Conservation (phyloP, 2,797 vertebrate species). For the Euthynnus affinis region DNA sequence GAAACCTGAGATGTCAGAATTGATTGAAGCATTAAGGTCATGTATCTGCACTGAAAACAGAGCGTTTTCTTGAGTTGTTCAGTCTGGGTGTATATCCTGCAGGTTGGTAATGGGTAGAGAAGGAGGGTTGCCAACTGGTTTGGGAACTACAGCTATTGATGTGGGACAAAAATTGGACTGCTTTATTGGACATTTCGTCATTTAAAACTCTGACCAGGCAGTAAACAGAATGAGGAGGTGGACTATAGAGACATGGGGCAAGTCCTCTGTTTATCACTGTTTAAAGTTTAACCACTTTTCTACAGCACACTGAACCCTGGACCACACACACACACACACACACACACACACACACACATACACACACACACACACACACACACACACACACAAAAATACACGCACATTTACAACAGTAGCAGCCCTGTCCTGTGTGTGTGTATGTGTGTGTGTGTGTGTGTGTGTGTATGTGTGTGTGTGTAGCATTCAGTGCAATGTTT, state of each 20-base stretch:
- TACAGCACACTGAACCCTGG: slow-evolving; percentile 66
- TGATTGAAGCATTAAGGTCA: no score
- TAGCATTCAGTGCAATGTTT: slow-evolving; percentile 42
- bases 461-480: slow-evolving; percentile 12
- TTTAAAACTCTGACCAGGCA: slow-evolving; percentile 5
- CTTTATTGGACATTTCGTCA: slow-evolving; percentile 9
- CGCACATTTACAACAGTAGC: slow-evolving; percentile 19
- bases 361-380: slow-evolving; percentile 27
- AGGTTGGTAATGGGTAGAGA: no score
- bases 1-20: not conserved
- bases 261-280: slow-evolving; percentile 47
- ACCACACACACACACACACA: slow-evolving; percentile 45
- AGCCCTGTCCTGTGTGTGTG: slow-evolving; percentile 15
- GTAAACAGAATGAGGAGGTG: slow-evolving; percentile 9
- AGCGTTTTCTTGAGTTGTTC: no score
- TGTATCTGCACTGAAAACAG: no score
- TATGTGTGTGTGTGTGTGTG: slow-evolving; percentile 20
- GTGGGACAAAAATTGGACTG: no score
- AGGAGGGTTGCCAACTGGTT: no score
- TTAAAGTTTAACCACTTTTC: slow-evolving; percentile 71
- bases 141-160: no score
- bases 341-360: not conserved
- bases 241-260: slow-evolving; percentile 15
- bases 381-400: no score
- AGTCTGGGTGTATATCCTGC: no score